Base-by-base conservation (phyloP, 1,140 invertebrate species). In the Neodiprion virginianus region DNA sequence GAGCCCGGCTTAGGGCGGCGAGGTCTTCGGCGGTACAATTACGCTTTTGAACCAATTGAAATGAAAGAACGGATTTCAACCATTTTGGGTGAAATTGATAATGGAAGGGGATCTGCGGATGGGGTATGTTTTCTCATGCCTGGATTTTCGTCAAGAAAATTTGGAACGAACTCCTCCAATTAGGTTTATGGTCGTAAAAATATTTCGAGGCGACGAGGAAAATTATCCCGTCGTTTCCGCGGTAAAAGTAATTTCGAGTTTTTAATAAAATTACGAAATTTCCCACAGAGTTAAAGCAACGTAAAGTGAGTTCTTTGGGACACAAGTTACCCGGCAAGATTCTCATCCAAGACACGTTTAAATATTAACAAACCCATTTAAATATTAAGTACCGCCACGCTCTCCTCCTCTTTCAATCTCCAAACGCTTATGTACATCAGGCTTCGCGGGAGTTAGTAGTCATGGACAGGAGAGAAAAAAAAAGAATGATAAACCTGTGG, bases 201-300 rank as follows among this genome's bases (percentile, higher is more conserved):
- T 79, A 79, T 74, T 77, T 74, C 50, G 7, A 65, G 69, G 65
- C 10, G 47, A 28, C 14, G 74, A 69, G 12, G 12, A 69, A 69
- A 69, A 17, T 69, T 69, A 69, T 69, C 14, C 21, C 67, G 14
- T 49, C 69, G 68, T 68, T 82, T 82, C 76, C 75, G 61, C 75
- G 70, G 28, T 40, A 79, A 77, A 83, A 82, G 78, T 78, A 80
- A 83, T 81, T 81, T 81, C 75, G 81, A 75, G 72, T 61, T 69
- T 79, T 79, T 83, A 83, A 83, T 83, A 74, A 78, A 83, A 81
- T 82, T 81, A 82, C 79, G 74, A 76, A 82, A 82, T 82, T 82
- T 81, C 71, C 77, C 66, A 70, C 71, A 72, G 11, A 17, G n/a
- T 61, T 61, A 61, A 61, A 61, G 53, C 8, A 61, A 61, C 5